A percentile compares a stretch with the other conserved stretches of the same genome.
Conservation (phyloP, 2,797 vertebrate genomes). For the Crocidura indochinensis region DNA sequence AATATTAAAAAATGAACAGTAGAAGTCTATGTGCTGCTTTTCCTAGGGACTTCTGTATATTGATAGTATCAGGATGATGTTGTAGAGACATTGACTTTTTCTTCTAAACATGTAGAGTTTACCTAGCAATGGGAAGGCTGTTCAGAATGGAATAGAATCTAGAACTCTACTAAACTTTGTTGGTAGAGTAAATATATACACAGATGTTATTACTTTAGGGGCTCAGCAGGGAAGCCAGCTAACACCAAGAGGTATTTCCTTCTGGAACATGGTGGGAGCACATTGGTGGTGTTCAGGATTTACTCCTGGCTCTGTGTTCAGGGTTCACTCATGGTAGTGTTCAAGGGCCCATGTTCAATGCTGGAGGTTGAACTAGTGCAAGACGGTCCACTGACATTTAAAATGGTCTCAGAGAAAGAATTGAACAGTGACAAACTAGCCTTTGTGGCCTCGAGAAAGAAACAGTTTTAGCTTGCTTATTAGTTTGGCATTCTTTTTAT, state of each 20-base stretch:
- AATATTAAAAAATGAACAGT: background rate
- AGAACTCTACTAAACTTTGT: background rate
- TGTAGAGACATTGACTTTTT: background rate
- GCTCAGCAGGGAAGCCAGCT: background rate
- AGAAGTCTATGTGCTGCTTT: background rate
- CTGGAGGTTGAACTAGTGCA: too few relatives aligned
- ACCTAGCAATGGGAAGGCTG: background rate
- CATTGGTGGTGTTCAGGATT: too few relatives aligned
- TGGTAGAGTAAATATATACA: background rate
- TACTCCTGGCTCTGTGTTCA: too few relatives aligned
- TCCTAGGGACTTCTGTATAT: background rate
- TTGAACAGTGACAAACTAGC: too few relatives aligned
- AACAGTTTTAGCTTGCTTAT: too few relatives aligned
- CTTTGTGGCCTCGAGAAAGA: background rate
- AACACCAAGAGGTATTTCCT: background rate
- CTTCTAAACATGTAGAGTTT: background rate
- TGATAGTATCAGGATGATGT: background rate
- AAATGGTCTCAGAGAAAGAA: too few relatives aligned
- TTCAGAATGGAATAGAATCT: background rate
- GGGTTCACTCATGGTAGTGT: too few relatives aligned
- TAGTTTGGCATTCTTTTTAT: too few relatives aligned
- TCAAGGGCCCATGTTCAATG: too few relatives aligned
- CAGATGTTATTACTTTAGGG: background rate
- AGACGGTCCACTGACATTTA: too few relatives aligned
- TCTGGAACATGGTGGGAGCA: background rate